phyloP scores from a whole-genome alignment of 2,797 vertebrate genomes.

The Miichthys miiuy region DNA sequence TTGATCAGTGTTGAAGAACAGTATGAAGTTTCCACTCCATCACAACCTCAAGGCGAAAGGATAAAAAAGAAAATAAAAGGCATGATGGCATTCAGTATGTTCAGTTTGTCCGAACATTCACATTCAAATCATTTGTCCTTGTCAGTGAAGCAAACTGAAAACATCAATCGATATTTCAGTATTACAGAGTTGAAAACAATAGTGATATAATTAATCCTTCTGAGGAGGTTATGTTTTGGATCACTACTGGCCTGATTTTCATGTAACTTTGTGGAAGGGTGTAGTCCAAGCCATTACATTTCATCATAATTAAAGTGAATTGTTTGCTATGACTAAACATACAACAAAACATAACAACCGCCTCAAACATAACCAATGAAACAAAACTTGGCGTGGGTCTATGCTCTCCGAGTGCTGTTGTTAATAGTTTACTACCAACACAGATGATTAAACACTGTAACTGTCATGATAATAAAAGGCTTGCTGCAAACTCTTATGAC shows the following conservation, averaged over 20 bases:
- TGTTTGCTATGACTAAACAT: no score
- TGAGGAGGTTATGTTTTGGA: no score
- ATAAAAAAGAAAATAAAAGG: background rate
- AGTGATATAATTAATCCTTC: background rate
- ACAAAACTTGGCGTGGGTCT: no score
- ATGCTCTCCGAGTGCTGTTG: no score
- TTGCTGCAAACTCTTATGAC: background rate
- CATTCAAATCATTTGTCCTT: background rate
- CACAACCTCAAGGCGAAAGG: background rate
- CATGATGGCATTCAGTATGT: background rate
- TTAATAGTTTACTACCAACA: background rate
- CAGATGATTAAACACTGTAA: background rate
- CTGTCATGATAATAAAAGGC: background rate
- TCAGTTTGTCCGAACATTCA: slow-evolving; percentile 6
- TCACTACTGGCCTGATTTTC: no score
- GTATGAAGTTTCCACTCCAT: slow-evolving; percentile 16
- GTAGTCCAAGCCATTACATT: no score
- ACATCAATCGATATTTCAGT: background rate
- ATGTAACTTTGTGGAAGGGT: no score
- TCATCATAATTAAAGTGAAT: no score
- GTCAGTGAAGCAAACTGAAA: background rate
- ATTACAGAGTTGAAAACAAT: background rate
- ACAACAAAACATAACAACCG: no score
- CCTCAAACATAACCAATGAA: no score
- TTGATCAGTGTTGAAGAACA: slow-evolving; percentile 16